phyloP scores from a whole-genome alignment of 2,797 vertebrate species.

The Pristis pectinata region DNA sequence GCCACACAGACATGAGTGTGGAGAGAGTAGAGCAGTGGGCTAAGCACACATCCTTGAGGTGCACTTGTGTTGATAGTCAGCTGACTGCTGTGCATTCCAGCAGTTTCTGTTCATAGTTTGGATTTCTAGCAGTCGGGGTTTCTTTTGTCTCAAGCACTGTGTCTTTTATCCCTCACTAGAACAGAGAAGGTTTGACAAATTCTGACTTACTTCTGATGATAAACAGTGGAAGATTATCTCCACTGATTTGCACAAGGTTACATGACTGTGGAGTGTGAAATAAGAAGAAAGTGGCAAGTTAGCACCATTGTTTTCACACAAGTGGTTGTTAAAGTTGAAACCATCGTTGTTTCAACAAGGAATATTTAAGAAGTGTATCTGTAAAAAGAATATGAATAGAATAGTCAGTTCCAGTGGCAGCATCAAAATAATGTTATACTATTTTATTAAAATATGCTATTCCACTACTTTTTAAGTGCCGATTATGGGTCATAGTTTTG shows the following conservation, averaged over 20 bases:
- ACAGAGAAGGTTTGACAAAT: neutral
- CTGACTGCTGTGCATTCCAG: too few relatives aligned
- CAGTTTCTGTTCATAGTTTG: too few relatives aligned
- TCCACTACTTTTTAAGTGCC: neutral
- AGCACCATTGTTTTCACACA: neutral
- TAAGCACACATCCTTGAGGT: too few relatives aligned
- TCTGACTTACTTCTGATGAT: neutral
- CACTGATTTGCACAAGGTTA: neutral
- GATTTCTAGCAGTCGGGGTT: too few relatives aligned
- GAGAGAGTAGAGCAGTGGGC: too few relatives aligned
- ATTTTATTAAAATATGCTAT: neutral
- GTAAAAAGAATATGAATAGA: neutral
- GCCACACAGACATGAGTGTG: too few relatives aligned
- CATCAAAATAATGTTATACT: too few relatives aligned
- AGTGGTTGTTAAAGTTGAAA: neutral
- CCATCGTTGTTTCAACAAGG: neutral
- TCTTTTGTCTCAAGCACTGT: too few relatives aligned
- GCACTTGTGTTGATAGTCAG: too few relatives aligned
- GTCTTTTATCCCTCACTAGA: neutral
- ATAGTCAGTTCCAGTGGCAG: neutral
- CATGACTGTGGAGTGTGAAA: neutral
- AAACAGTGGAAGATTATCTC: too few relatives aligned
- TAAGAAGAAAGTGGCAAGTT: neutral
- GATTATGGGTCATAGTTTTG: neutral
- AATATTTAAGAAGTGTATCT: neutral